phyloP scores from a whole-genome alignment of 2,797 vertebrate genomes.

The Amniataba percoides region DNA sequence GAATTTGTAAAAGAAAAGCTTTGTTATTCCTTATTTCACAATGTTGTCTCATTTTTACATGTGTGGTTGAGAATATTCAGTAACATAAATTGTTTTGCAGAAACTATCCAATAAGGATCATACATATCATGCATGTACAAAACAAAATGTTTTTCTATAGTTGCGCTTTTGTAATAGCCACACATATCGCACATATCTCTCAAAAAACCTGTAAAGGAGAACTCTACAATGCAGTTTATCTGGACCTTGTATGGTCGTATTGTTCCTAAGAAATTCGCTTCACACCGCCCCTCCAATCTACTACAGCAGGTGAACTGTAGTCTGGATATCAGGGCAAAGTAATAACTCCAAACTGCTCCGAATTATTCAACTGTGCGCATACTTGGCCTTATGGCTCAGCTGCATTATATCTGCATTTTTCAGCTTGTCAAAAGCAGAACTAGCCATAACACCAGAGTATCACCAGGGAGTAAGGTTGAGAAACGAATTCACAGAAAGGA shows the following conservation, averaged over 20 bases:
- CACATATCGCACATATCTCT: background rate
- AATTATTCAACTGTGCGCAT: slow-evolving; percentile 60
- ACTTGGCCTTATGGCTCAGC: slow-evolving; percentile 67
- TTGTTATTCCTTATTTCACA: background rate
- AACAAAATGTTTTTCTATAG: background rate
- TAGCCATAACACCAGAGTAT: slow-evolving; percentile 78
- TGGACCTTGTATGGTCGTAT: slow-evolving; percentile 11
- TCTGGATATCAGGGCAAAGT: slow-evolving; percentile 51
- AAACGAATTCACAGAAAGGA: slow-evolving; percentile 79
- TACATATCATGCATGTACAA: background rate
- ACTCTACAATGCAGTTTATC: slow-evolving; percentile 5
- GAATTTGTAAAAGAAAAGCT: background rate
- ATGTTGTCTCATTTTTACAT: background rate
- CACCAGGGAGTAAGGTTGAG: slow-evolving; percentile 81
- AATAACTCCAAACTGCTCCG: slow-evolving; percentile 70
- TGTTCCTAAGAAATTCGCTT: slow-evolving; percentile 37
- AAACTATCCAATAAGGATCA: too few species aligned
- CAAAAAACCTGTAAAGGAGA: background rate
- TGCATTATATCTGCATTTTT: slow-evolving; percentile 74
- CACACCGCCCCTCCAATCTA: slow-evolving; percentile 10
- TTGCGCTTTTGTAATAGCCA: slow-evolving; percentile 7
- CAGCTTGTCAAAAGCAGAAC: slow-evolving; percentile 78
- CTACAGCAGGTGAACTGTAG: slow-evolving; percentile 64
- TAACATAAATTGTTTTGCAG: background rate
- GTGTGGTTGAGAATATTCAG: background rate